These are phyloP conservation scores for Prostheceraeus crozeri DNA, from an alignment of 2,888 invertebrate species.

Conservation along the genomic window DNA sequence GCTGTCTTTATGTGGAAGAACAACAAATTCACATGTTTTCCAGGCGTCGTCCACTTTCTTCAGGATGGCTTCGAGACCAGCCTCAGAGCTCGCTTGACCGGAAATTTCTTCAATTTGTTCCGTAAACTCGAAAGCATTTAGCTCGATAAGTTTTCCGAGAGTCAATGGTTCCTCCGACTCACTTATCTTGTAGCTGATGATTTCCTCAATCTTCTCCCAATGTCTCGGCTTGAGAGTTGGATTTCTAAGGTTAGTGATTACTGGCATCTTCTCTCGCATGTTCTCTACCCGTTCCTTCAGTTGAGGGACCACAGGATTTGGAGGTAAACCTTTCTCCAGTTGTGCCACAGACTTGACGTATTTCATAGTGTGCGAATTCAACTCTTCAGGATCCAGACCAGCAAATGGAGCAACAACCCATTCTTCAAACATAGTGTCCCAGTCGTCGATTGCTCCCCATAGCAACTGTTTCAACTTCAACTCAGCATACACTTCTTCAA, in stretches of 20 bases:
- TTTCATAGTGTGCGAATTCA: slow-evolving; percentile 64
- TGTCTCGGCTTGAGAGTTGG: slow-evolving; percentile 71
- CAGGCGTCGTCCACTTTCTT: slow-evolving; percentile 77
- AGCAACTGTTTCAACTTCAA: slow-evolving; percentile 71
- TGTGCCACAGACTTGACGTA: slow-evolving; percentile 68
- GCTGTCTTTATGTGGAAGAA: slow-evolving; percentile 70
- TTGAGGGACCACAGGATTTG: slow-evolving; percentile 70
- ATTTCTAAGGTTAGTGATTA: slow-evolving; percentile 72
- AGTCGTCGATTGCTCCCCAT: slow-evolving; percentile 71
- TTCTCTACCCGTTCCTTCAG: slow-evolving; percentile 70
- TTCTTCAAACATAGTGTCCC: slow-evolving; percentile 64
- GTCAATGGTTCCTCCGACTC: slow-evolving; percentile 66
- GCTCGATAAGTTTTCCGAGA: slow-evolving; percentile 65
- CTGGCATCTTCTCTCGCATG: slow-evolving; percentile 69
- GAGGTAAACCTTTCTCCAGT: slow-evolving; percentile 74
- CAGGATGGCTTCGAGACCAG: slow-evolving; percentile 70
- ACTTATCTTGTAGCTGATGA: slow-evolving; percentile 65
- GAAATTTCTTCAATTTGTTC: slow-evolving; percentile 74
- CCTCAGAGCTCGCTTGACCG: slow-evolving; percentile 78
- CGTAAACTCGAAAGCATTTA: slow-evolving; percentile 68
- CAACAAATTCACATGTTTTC: slow-evolving; percentile 70
- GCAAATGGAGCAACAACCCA: slow-evolving; percentile 62
- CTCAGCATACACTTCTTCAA: slow-evolving; percentile 72
- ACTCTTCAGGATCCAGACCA: slow-evolving; percentile 68
- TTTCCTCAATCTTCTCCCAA: slow-evolving; percentile 72